These are phyloP conservation scores for Margaritifera margaritifera DNA, from an alignment of 2,888 invertebrate genomes.

Conservation along the genomic window DNA sequence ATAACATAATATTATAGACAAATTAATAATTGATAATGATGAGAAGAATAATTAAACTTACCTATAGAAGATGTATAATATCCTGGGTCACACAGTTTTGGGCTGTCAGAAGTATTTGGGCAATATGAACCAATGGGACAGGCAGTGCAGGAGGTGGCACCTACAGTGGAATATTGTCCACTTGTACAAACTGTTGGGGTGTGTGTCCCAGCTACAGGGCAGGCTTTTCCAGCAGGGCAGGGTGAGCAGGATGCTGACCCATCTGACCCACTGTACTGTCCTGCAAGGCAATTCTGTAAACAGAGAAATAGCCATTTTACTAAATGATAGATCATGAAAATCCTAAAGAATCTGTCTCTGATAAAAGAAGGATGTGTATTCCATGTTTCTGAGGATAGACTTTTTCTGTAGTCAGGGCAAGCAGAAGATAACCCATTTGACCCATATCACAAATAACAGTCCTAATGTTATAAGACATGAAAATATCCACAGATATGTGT, in stretches of 20 bases:
- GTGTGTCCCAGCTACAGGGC: conserved; percentile 40
- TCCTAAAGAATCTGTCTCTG: no score
- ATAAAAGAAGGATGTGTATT: no score
- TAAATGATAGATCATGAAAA: no score
- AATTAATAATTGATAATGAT: neutral
- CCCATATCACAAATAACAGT: no score
- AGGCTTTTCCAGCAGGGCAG: conserved; percentile 57
- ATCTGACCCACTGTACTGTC: conserved; percentile 37
- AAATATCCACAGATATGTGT: no score
- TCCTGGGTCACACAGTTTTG: conserved; percentile 39
- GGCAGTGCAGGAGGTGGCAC: conserved; percentile 42
- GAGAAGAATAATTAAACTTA: conserved; percentile 7
- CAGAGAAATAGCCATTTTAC: neutral
- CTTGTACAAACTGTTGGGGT: conserved; percentile 44
- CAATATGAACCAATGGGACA: conserved; percentile 56
- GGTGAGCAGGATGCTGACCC: conserved; percentile 48
- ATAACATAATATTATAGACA: no score
- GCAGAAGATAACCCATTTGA: no score
- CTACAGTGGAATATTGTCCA: conserved; percentile 52
- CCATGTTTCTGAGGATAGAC: no score
- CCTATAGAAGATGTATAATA: conserved; percentile 42
- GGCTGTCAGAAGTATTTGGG: conserved; percentile 18
- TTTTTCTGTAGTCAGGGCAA: no score
- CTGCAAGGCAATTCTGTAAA: conserved; percentile 37
- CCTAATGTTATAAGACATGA: no score